A percentile compares a stretch with the other conserved stretches of the same genome.
Conservation (phyloP, 2,113 vertebrate genomes). For the Pipra filicauda region DNA sequence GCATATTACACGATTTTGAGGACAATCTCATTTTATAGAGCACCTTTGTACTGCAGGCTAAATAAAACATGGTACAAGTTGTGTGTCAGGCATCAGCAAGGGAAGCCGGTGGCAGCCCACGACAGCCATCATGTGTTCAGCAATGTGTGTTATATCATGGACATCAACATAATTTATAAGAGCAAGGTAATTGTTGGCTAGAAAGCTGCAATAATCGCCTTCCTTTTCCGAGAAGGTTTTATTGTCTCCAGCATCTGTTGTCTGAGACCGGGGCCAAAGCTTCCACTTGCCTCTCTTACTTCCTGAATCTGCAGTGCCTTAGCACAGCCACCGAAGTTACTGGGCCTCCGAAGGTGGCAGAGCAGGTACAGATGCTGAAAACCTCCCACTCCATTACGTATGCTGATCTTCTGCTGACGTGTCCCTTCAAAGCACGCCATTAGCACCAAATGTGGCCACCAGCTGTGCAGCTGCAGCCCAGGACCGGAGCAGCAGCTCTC, state of each 20-base stretch:
- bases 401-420: conserved; percentile 7
- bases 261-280: conserved; percentile 35
- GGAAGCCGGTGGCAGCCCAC: not conserved
- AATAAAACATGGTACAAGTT: conserved; percentile 6
- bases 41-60: conserved; percentile 39
- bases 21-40: conserved; percentile 26
- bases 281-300: not conserved
- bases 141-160: conserved; percentile 19
- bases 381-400: not conserved
- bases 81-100: not conserved
- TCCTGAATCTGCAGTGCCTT: conserved; percentile 9
- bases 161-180: conserved; percentile 45
- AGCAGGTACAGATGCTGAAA: conserved; percentile 46
- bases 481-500: not conserved
- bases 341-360: not conserved
- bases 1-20: not conserved
- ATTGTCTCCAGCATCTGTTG: conserved; percentile 57
- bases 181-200: conserved; percentile 51
- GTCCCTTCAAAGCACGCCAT: conserved; percentile 36
- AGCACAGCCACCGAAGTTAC: not conserved
- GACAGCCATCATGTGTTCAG: conserved; percentile 24
- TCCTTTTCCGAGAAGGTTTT: conserved; percentile 47
- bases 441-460: conserved; percentile 53
- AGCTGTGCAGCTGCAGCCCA: conserved; percentile 59
- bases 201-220: conserved; percentile 44